These are phyloP conservation scores for Cheilosia vernalis DNA, from an alignment of 2,888 invertebrate species.

Conservation along the genomic window DNA sequence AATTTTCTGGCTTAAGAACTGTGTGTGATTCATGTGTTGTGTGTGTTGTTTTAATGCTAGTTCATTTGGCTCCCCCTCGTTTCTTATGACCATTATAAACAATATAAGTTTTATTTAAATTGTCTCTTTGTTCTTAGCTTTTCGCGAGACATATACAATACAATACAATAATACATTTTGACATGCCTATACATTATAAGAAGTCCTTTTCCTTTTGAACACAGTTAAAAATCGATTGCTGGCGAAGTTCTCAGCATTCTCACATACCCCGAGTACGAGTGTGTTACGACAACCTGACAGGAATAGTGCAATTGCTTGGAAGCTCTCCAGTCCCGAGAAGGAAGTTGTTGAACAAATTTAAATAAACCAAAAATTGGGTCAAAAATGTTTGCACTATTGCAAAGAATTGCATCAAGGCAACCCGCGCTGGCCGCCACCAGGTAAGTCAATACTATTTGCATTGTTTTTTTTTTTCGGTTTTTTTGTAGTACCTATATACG, in stretches of 20 bases:
- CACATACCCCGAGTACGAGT: neutral
- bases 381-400: constrained; percentile 51
- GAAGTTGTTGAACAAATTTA: neutral
- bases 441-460: constrained; percentile 23
- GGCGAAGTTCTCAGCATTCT: neutral
- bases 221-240: constrained; percentile 46
- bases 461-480: neutral
- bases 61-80: neutral
- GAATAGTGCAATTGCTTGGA: neutral
- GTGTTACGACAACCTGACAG: neutral
- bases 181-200: neutral
- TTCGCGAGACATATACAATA: neutral
- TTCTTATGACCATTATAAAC: neutral
- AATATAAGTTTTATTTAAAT: constrained; percentile 5
- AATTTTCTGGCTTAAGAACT: neutral
- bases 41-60: neutral
- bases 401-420: constrained; percentile 34
- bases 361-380: constrained; percentile 4
- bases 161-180: neutral
- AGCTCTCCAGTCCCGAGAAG: neutral
- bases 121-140: neutral
- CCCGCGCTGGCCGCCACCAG: constrained; percentile 26
- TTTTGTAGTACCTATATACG: neutral
- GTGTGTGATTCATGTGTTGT: neutral
- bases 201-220: constrained; percentile 13